Conservation (phyloP, 2,888 invertebrate species). For the Trichacis sp. region DNA sequence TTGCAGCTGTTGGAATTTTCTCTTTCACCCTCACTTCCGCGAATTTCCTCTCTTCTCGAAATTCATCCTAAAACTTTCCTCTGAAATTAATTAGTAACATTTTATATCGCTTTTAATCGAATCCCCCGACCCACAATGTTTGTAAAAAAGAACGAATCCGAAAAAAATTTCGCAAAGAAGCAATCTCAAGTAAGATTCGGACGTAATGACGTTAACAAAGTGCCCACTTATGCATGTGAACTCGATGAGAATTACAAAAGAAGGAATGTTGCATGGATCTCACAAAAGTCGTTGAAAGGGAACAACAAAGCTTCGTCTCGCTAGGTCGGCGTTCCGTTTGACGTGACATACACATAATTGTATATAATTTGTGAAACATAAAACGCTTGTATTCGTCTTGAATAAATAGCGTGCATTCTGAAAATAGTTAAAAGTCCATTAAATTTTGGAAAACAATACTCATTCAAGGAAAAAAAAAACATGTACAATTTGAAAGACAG, state of each 20-base stretch:
- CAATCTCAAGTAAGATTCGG: constrained; percentile 1
- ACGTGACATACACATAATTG: constrained; percentile 29
- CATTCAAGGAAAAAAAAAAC: too few species aligned
- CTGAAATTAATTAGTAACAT: background rate
- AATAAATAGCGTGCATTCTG: too few species aligned
- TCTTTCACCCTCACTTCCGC: constrained; percentile 2
- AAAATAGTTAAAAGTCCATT: too few species aligned
- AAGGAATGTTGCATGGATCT: constrained; percentile 26
- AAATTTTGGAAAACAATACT: too few species aligned
- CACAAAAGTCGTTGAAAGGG: constrained; percentile 26
- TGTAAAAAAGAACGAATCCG: too few species aligned
- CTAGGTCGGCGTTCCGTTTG: constrained; percentile 36
- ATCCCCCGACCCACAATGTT: too few species aligned
- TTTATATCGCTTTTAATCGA: background rate
- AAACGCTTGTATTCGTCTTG: constrained; percentile 15
- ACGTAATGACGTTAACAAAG: constrained; percentile 18
- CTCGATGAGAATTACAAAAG: constrained; percentile 34
- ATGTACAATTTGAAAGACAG: too few species aligned
- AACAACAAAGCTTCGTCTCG: constrained; percentile 37
- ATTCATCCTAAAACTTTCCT: background rate
- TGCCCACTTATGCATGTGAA: constrained; percentile 30
- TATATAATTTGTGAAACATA: constrained; percentile 25
- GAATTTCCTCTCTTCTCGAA: background rate
- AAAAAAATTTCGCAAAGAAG: background rate
- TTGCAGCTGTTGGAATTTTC: constrained; percentile 16